These are phyloP conservation scores for Leucopternis melanops DNA, from an alignment of 2,113 vertebrate species.

Conservation along the genomic window DNA sequence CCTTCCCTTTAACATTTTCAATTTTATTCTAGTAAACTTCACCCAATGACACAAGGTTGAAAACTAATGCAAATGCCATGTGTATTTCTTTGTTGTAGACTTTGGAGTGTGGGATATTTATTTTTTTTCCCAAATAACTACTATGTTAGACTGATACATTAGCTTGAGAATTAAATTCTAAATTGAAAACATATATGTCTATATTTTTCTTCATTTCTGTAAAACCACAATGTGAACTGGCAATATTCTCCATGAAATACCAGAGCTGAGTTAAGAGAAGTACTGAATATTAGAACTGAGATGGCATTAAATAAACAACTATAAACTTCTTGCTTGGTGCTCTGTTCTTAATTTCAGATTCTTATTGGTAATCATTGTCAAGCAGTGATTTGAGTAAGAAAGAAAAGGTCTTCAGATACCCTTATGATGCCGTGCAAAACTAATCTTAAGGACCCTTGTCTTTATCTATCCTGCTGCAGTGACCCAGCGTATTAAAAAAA, in stretches of 20 bases:
- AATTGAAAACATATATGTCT: not conserved
- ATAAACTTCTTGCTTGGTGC: not conserved
- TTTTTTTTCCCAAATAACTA: not conserved
- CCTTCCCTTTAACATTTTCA: not conserved
- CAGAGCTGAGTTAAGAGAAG: not conserved
- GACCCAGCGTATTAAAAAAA: no score
- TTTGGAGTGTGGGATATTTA: not conserved
- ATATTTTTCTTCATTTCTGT: not conserved
- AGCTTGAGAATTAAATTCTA: not conserved
- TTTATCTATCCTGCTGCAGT: no score
- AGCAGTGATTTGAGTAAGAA: not conserved
- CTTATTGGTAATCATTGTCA: not conserved
- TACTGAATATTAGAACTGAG: not conserved
- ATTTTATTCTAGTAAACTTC: not conserved
- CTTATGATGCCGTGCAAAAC: not conserved
- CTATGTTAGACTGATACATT: not conserved
- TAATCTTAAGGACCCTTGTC: no score
- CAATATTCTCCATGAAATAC: not conserved
- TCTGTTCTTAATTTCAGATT: not conserved
- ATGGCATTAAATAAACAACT: not conserved
- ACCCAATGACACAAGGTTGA: not conserved
- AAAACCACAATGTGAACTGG: not conserved
- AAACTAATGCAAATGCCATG: not conserved
- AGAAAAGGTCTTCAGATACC: not conserved
- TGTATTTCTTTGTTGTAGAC: not conserved